Evolutionary conservation across 2,113 vertebrate genomes (phyloP), one percentile per base, ranked within the genome.

Genomic region (Sclerurus mexicanus): DNA sequence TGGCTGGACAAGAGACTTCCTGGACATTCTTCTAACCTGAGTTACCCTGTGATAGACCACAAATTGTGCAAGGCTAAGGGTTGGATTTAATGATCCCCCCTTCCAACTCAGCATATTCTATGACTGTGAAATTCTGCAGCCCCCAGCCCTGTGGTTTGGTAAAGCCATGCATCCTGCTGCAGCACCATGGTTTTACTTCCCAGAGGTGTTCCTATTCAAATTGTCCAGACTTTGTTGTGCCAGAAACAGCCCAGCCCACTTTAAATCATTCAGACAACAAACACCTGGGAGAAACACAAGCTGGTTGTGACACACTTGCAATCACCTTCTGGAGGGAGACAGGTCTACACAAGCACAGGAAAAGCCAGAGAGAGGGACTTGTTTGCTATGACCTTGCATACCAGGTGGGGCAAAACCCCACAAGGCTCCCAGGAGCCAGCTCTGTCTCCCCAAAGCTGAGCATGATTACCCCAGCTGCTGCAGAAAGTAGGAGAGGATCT

Each of bases 171-270:
- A 37, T 15, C 55, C 31, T 46, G 24, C 68, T 87, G 77, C 73
- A 71, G 47, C 69, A 85, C 9, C 28, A 21, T 3, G 1, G 9
- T 40, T 78, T 82, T 39, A 53, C 9, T 72, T 39, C 24, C 16
- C 9, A 2, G 2, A 33, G 14, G 18, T 85, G 16, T 14, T 58
- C n/a, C 19, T 40, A 56, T n/a, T 72, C 0, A 0, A 58, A 22
- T 5, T 74, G n/a, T 14, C 37, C 56, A 49, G 31, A 25, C 40
- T 40, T 52, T 9, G 30, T 28, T 6, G 1, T 42, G 18, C 72
- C 23, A 37, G 4, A 2, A 40, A 82, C 42, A 68, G 24, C 28
- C 46, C 42, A 59, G 47, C 37, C 58, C 30, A 10, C 44, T 83
- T 89, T 4, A 78, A 73, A 40, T 37, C 50, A 63, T 31, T 72